Evolutionary conservation across 2,113 vertebrate genomes (phyloP), one percentile per base, ranked within the genome.

Genomic region (Meleagris gallopavo): DNA sequence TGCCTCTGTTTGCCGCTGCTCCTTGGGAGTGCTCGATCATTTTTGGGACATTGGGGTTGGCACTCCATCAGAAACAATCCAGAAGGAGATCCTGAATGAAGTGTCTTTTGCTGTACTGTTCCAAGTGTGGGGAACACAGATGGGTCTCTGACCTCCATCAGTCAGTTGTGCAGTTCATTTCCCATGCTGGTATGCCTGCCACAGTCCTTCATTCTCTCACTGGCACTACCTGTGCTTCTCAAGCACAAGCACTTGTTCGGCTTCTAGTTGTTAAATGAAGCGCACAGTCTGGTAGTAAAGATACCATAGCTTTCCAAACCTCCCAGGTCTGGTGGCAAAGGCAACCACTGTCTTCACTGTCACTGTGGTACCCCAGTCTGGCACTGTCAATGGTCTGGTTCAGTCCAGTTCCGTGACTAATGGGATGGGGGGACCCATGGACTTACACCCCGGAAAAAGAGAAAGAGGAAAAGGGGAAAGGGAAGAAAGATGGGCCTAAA

Each of bases 261-360:
- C 90, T 94, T 94, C 71, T 82, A 95, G 91, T 93, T 87, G 89
- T 96, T 94, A 96, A 94, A 92, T 61, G 87, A 94, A 95, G 85
- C 65, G 90, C 38, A 29, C 20, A 46, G 83, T 61, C 79, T 93
- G 78, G 32, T 27, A 29, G 32, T 54, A 95, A 94, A 25, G 14
- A 91, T 57, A 86, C 15, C 50, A 66, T 13, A 61, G 75, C 65
- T 55, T 96, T 90, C 58, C 34, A 95, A 95, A 89, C 57, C 15
- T 95, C 66, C 41, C 55, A 45, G 43, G 41, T 30, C 40, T 36
- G 36, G 30, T 57, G 64, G 30, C 75, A 64, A 62, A 92, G 82
- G 83, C 74, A 91, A 54, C 4, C 10, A 34, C 29, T n/a, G 12
- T 81, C 36, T 75, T 72, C 40, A n/a, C 86, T 15, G 8, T 36